phyloP scores from a whole-genome alignment of 2,797 vertebrate species.

The Paramormyrops hopkinsi region DNA sequence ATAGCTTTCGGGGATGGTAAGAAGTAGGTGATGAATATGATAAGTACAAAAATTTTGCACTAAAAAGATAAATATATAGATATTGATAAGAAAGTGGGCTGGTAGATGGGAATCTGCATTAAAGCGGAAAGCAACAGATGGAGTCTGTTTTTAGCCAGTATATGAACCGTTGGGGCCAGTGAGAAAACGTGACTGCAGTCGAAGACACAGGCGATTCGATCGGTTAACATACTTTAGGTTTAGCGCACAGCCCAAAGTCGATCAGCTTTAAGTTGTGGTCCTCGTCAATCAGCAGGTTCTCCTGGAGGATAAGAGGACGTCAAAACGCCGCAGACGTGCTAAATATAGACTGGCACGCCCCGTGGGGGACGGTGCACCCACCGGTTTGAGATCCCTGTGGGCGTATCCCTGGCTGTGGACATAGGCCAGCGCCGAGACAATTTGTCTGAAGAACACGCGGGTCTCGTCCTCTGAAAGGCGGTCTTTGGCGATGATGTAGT shows the following conservation, averaged over 20 bases:
- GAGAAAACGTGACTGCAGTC: not conserved
- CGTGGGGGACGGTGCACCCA: constrained; percentile 46
- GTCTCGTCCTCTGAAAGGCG: constrained; percentile 85
- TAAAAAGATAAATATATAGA: not conserved
- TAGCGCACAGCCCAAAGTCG: constrained; percentile 92
- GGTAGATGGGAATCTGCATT: not conserved
- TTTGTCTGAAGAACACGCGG: constrained; percentile 84
- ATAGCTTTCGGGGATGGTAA: not conserved
- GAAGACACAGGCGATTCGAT: not conserved
- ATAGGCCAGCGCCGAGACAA: constrained; percentile 84
- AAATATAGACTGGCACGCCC: not conserved
- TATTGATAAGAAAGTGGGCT: not conserved
- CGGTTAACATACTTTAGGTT: constrained; percentile 76
- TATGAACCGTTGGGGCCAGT: not conserved
- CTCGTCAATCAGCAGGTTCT: constrained; percentile 87
- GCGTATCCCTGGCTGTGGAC: constrained; percentile 89
- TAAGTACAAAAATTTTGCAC: not conserved
- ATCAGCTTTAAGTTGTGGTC: constrained; percentile 89
- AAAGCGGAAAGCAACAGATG: not conserved
- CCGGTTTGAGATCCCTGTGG: constrained; percentile 91
- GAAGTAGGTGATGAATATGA: not conserved
- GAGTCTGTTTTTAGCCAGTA: not conserved
- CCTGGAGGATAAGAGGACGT: constrained; percentile 54
- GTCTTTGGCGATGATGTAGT: constrained; percentile 89
- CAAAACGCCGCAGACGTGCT: not conserved